A percentile compares a stretch with the other conserved stretches of the same genome.
phyloP scores from a whole-genome alignment of 2,113 vertebrate genomes.

The Nipponia nippon region DNA sequence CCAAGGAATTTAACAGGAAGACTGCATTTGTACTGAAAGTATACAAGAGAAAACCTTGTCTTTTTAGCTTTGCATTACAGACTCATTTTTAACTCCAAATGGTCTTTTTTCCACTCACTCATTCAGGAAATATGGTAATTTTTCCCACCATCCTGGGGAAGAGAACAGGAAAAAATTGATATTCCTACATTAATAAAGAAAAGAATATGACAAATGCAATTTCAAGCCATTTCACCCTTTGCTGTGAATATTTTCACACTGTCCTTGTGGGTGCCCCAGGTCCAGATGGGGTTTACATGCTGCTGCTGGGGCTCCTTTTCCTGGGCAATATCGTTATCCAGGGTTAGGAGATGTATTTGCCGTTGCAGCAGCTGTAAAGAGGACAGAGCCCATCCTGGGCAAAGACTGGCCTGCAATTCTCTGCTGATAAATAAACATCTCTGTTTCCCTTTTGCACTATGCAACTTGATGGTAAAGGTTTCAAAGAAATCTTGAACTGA shows the following conservation, averaged over 20 bases:
- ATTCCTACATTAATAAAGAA: not conserved
- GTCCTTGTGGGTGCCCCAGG: not conserved
- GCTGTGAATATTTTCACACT: not conserved
- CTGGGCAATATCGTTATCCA: not conserved
- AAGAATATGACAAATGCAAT: not conserved
- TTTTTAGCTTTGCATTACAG: not conserved
- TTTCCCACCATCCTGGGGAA: not conserved
- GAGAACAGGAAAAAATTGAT: not conserved
- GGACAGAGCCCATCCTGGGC: not conserved
- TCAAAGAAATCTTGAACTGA: slow-evolving; percentile 46
- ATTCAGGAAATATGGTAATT: not conserved
- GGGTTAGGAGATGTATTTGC: not conserved
- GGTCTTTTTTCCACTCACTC: not conserved
- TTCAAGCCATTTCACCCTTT: not conserved
- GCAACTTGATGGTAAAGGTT: not conserved
- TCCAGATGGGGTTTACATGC: not conserved
- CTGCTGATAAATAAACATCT: slow-evolving; percentile 49
- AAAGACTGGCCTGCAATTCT: not conserved
- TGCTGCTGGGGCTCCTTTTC: not conserved
- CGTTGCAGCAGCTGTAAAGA: not conserved
- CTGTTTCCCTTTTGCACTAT: not conserved
- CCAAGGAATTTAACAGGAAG: not conserved
- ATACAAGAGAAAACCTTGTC: not conserved
- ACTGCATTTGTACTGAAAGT: not conserved
- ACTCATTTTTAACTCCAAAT: not conserved